Conservation (phyloP, 2,797 vertebrate genomes). For the Anabacerthia variegaticeps region DNA sequence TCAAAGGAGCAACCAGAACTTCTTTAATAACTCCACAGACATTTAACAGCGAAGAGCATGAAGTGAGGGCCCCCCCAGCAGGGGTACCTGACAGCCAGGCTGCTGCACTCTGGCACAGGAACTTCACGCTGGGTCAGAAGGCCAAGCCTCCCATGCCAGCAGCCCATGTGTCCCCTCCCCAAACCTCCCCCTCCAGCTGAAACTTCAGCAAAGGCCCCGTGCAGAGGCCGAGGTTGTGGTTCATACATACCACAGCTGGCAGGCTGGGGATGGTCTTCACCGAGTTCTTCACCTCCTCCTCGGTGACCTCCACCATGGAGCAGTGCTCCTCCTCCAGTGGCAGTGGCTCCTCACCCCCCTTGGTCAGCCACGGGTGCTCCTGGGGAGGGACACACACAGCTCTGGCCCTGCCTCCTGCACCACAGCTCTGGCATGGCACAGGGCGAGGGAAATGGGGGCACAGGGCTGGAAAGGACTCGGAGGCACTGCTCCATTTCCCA, state of each 20-base stretch:
- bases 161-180: not conserved
- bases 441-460: not conserved
- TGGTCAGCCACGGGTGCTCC: conserved; percentile 92
- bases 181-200: not conserved
- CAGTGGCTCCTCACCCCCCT: conserved; percentile 81
- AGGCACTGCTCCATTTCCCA: not conserved
- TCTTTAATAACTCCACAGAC: not conserved
- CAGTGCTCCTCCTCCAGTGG: conserved; percentile 96
- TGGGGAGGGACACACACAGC: conserved; percentile 45
- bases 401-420: not conserved
- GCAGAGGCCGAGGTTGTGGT: not conserved
- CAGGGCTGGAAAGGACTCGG: not conserved
- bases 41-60: not conserved
- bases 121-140: not conserved
- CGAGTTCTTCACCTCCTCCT: conserved; percentile 97
- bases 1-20: not conserved
- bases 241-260: conserved; percentile 89
- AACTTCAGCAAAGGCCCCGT: not conserved
- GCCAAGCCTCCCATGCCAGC: not conserved
- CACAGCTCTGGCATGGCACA: accelerated
- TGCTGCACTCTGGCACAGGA: not conserved
- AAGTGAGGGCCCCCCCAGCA: not conserved
- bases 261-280: conserved; percentile 94
- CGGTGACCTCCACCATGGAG: conserved; percentile 92
- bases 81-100: not conserved